These are phyloP conservation scores for Ormia ochracea DNA, from an alignment of 2,888 invertebrate genomes.

Conservation along the genomic window DNA sequence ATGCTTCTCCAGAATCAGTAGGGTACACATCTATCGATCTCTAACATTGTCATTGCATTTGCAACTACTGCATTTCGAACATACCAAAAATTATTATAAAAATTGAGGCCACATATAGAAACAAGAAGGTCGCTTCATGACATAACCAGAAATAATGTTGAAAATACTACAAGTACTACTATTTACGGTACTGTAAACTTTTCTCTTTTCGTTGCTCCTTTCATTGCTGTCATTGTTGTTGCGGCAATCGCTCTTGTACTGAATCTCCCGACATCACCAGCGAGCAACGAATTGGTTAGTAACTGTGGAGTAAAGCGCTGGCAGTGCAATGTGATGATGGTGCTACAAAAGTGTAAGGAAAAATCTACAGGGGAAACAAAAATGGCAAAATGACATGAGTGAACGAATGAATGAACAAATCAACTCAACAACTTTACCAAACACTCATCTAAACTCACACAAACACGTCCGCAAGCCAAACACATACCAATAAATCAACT, in stretches of 20 bases:
- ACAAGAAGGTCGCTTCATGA: constrained; percentile 59
- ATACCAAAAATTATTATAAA: constrained; percentile 50
- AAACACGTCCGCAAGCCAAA: not conserved
- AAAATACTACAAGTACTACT: constrained; percentile 23
- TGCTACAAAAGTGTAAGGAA: not conserved
- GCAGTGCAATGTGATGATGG: constrained; percentile 6
- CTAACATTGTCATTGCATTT: not conserved
- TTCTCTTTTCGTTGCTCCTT: not conserved
- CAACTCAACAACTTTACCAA: constrained; percentile 61
- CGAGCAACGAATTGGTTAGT: constrained; percentile 15
- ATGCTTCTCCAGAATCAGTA: not conserved
- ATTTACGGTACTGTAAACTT: constrained; percentile 29
- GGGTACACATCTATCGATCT: not conserved
- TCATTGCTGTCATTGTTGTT: not conserved
- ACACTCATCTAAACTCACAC: constrained; percentile 40
- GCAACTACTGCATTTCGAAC: constrained; percentile 22
- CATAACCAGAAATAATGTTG: constrained; percentile 51
- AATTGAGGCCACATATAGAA: constrained; percentile 52
- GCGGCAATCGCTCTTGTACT: not conserved
- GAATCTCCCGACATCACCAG: constrained; percentile 6
- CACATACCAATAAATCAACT: constrained; percentile 29
- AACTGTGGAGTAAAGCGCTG: not conserved
- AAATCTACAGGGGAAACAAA: constrained; percentile 56
- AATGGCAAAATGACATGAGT: constrained; percentile 61
- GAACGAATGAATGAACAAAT: constrained; percentile 61